Percentiles rank a stretch among this genome's conserved stretches.
phyloP scores from a whole-genome alignment of 2,113 vertebrate species.

The Callipepla squamata region DNA sequence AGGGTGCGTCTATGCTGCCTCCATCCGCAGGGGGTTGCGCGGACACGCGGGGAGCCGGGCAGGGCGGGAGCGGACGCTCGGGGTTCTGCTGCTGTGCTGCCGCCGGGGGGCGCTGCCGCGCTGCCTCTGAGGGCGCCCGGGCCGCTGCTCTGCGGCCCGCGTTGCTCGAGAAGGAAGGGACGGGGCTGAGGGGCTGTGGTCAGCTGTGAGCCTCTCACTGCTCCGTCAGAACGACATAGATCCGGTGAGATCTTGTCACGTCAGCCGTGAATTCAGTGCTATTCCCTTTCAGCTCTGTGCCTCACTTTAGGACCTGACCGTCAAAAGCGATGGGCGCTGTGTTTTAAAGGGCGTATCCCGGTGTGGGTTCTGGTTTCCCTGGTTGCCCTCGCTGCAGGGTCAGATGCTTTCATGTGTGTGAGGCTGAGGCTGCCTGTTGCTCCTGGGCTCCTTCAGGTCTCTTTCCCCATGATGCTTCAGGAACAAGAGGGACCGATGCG shows the following conservation, averaged over 20 bases:
- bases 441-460: not conserved
- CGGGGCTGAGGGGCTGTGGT: not conserved
- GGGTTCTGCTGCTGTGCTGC: not conserved
- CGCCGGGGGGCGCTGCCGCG: slow-evolving; percentile 36
- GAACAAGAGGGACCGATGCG: not conserved
- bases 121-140: not conserved
- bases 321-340: accelerated
- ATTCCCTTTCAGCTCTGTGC: not conserved
- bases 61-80: not conserved
- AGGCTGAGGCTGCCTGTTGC: not conserved
- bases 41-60: not conserved
- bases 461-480: not conserved
- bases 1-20: not conserved
- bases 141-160: too few relatives aligned
- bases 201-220: not conserved
- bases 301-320: not conserved
- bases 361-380: not conserved
- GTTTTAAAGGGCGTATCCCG: not conserved
- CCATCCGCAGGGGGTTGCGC: not conserved
- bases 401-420: not conserved
- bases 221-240: not conserved
- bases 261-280: not conserved
- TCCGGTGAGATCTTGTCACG: not conserved
- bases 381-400: not conserved
- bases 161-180: too few relatives aligned